Percentiles rank a stretch among this genome's conserved stretches.
Conservation (phyloP, 2,113 vertebrate genomes). For the Manacus vitellinus region DNA sequence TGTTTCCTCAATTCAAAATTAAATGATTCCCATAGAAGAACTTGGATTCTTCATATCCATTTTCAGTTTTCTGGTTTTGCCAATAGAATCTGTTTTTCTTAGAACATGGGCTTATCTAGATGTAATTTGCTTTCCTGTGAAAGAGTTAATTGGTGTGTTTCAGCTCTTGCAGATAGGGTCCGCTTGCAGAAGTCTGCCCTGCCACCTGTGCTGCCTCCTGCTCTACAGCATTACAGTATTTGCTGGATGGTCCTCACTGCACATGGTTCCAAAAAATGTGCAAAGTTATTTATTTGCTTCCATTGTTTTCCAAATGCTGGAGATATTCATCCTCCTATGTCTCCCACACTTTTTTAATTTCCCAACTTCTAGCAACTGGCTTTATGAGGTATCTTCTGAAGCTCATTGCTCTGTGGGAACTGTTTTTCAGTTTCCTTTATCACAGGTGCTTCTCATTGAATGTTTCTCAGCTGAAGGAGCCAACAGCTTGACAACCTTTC, state of each 20-base stretch:
- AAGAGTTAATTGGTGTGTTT: not conserved
- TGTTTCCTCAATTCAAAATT: not conserved
- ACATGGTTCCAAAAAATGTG: accelerated
- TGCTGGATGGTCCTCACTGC: not conserved
- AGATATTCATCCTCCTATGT: not conserved
- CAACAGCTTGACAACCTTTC: not conserved
- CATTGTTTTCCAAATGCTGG: not conserved
- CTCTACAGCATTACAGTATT: not conserved
- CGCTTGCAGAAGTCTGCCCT: accelerated
- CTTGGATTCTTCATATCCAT: not conserved
- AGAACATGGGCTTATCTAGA: not conserved
- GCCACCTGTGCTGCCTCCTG: not conserved
- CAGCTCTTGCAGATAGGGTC: not conserved
- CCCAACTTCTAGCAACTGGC: not conserved
- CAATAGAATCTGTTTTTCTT: not conserved
- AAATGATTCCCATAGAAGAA: not conserved
- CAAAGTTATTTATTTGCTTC: not conserved
- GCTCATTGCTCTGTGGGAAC: not conserved
- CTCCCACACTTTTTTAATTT: not conserved
- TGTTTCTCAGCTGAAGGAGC: not conserved
- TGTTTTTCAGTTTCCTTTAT: not conserved
- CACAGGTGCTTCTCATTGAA: not conserved
- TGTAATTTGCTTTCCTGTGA: not conserved
- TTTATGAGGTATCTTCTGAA: not conserved
- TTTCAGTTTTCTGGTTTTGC: not conserved